phyloP scores from a whole-genome alignment of 2,113 vertebrate genomes.

The Cyanoramphus novaezelandiae region DNA sequence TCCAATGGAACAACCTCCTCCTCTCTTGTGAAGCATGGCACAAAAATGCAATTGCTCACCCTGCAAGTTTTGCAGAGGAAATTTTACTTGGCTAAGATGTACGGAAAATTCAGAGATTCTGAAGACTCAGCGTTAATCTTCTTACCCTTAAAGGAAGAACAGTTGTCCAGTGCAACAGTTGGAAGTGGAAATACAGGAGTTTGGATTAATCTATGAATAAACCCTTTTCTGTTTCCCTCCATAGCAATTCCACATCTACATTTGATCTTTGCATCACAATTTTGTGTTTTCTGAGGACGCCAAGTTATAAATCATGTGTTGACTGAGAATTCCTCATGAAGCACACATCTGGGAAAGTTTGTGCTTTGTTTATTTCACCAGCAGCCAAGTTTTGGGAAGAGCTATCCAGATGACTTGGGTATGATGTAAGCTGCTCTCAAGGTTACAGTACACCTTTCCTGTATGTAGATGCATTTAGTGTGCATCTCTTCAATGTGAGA shows the following conservation, averaged over 20 bases:
- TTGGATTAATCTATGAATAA: not conserved
- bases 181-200: not conserved
- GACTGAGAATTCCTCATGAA: not conserved
- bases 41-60: not conserved
- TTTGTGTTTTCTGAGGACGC: constrained; percentile 15
- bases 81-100: not conserved
- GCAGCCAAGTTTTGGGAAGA: not conserved
- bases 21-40: not conserved
- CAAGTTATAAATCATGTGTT: not conserved
- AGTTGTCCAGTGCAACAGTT: not conserved
- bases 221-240: not conserved
- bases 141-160: not conserved
- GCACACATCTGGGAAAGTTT: constrained; percentile 25
- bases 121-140: not conserved
- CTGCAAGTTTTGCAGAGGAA: not conserved
- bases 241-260: not conserved
- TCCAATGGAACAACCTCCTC: not conserved
- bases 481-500: not conserved
- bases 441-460: not conserved
- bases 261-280: constrained; percentile 2
- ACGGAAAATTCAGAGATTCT: not conserved
- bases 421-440: not conserved
- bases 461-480: not conserved
- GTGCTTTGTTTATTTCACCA: constrained; percentile 37
- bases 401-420: not conserved